A percentile compares a stretch with the other conserved stretches of the same genome.
Conservation (phyloP, 2,113 vertebrate genomes). For the Brienomyrus brachyistius region DNA sequence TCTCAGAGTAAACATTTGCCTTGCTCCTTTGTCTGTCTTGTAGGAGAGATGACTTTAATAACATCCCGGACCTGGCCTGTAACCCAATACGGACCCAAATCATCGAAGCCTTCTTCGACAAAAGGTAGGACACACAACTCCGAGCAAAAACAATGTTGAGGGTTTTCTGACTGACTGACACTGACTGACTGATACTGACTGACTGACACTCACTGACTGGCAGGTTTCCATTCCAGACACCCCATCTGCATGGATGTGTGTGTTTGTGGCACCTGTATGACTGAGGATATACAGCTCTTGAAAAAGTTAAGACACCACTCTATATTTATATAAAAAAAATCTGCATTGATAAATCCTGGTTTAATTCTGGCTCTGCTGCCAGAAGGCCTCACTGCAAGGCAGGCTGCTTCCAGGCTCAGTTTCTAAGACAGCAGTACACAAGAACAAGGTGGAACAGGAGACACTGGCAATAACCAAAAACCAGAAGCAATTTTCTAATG, state of each 20-base stretch:
- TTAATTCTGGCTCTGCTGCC: background rate
- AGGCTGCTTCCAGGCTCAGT: background rate
- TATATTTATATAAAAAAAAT: too few species aligned
- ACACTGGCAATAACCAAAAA: too few species aligned
- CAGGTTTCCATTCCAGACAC: background rate
- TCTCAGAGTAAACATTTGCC: background rate
- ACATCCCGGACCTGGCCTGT: constrained; percentile 74
- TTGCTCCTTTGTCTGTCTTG: background rate
- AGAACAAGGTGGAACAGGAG: too few species aligned
- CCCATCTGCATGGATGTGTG: too few species aligned
- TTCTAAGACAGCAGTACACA: too few species aligned
- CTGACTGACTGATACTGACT: background rate
- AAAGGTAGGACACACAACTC: constrained; percentile 57
- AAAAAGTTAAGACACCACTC: too few species aligned
- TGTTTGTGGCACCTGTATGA: too few species aligned
- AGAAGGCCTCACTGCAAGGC: background rate
- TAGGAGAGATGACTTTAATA: constrained; percentile 80
- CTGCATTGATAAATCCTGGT: too few species aligned
- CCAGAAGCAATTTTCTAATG: too few species aligned
- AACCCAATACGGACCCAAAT: constrained; percentile 87
- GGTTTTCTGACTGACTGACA: background rate
- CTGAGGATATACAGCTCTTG: too few species aligned
- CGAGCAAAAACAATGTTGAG: background rate
- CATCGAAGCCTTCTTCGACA: constrained; percentile 86
- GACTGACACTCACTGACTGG: background rate